These are phyloP conservation scores for Rhegmatorhina hoffmannsi DNA, from an alignment of 2,113 vertebrate genomes.

Conservation along the genomic window DNA sequence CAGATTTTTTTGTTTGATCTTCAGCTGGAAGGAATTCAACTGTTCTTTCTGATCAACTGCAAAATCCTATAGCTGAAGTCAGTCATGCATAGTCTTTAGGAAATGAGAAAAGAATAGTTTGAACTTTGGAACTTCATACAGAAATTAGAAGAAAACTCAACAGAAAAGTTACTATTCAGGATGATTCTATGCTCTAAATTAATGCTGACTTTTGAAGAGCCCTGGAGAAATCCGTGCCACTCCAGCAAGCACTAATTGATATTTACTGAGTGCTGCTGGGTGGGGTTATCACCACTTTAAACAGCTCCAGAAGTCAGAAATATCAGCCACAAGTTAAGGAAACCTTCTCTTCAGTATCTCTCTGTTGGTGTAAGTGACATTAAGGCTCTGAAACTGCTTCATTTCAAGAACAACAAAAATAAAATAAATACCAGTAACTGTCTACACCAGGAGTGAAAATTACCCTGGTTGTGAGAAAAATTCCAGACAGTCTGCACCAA, in stretches of 20 bases:
- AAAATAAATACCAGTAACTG: neutral
- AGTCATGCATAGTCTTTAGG: neutral
- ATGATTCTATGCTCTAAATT: neutral
- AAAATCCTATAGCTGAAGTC: neutral
- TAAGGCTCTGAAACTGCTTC: neutral
- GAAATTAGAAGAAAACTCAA: neutral
- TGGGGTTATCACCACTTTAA: neutral
- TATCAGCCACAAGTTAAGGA: neutral
- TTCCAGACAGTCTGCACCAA: neutral
- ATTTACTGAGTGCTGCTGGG: neutral
- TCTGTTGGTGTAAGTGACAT: neutral
- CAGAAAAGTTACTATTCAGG: neutral
- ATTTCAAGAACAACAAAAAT: neutral
- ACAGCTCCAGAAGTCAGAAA: neutral
- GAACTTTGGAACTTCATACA: neutral
- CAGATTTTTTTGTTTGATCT: neutral
- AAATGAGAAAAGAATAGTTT: neutral
- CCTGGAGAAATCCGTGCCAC: neutral
- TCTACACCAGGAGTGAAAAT: neutral
- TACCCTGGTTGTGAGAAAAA: neutral
- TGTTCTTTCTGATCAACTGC: neutral
- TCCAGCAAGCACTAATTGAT: neutral
- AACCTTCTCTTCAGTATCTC: neutral
- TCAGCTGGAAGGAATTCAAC: neutral
- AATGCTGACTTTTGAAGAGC: neutral